phyloP scores from a whole-genome alignment of 2,797 vertebrate genomes.

The Mastacembelus armatus region DNA sequence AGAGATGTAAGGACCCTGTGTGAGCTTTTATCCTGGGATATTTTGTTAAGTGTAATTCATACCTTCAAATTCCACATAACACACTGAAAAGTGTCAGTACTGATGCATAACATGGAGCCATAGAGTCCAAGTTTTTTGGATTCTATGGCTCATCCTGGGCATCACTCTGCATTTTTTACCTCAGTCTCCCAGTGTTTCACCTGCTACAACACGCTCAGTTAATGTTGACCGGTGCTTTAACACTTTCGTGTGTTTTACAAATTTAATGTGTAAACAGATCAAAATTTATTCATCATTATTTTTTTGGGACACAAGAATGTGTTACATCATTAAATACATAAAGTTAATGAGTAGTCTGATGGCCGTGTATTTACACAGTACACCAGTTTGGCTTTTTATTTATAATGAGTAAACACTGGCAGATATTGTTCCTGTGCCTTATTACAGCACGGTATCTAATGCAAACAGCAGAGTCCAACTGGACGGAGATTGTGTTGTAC shows the following conservation, averaged over 20 bases:
- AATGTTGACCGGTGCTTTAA: conserved; percentile 7
- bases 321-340: too few species aligned
- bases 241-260: background rate
- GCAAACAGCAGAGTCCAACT: conserved; percentile 16
- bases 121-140: background rate
- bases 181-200: background rate
- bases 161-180: background rate
- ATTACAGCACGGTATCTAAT: conserved; percentile 3
- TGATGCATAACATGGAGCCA: background rate
- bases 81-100: background rate
- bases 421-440: background rate
- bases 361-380: conserved; percentile 7
- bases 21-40: background rate
- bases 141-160: too few species aligned
- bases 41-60: background rate
- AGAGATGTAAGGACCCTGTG: background rate
- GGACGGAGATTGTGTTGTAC: background rate
- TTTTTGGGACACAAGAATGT: too few species aligned
- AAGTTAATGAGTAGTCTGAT: background rate
- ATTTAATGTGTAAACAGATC: background rate
- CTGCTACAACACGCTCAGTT: background rate
- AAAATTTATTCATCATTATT: too few species aligned
- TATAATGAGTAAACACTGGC: conserved; percentile 25
- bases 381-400: background rate
- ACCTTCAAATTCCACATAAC: background rate